Conservation (phyloP, 1,140 invertebrate species). For the Mercenaria mercenaria region DNA sequence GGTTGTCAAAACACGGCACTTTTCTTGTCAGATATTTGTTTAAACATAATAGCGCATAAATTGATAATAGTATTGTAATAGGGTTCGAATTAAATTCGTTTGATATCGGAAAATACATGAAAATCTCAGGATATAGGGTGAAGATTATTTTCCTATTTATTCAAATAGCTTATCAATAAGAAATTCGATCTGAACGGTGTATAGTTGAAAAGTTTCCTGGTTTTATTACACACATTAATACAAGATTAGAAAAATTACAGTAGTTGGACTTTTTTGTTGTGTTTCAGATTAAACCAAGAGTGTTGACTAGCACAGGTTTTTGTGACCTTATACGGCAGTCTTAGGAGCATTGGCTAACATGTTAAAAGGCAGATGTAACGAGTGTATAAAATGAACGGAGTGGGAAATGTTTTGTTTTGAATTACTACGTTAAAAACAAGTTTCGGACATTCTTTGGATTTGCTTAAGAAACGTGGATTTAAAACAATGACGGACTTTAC, state of each 20-base stretch:
- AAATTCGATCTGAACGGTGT: slow-evolving; percentile 3
- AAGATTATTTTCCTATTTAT: slow-evolving; percentile 38
- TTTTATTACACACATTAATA: slow-evolving; percentile 23
- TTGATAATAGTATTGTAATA: slow-evolving; percentile 34
- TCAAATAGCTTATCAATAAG: slow-evolving; percentile 8
- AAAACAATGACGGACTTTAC: not conserved
- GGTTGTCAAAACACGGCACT: slow-evolving; percentile 29
- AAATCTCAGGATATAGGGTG: not conserved
- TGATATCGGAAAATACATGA: slow-evolving; percentile 58
- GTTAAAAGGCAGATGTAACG: too few relatives aligned
- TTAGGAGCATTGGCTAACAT: too few relatives aligned
- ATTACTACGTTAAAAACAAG: too few relatives aligned
- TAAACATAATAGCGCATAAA: slow-evolving; percentile 21
- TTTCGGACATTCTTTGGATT: not conserved
- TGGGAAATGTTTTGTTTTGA: too few relatives aligned
- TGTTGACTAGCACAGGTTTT: not conserved
- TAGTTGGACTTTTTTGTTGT: not conserved
- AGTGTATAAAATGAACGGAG: too few relatives aligned
- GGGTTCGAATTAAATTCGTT: slow-evolving; percentile 4
- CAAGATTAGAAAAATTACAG: slow-evolving; percentile 11
- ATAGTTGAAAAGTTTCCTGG: not conserved
- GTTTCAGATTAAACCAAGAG: not conserved
- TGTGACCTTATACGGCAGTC: too few relatives aligned
- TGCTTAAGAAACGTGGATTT: not conserved
- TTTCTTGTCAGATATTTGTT: slow-evolving; percentile 17